Evolutionary conservation across 1,140 invertebrate species (phyloP).

Genomic region (Oncopodura yosiiana): DNA sequence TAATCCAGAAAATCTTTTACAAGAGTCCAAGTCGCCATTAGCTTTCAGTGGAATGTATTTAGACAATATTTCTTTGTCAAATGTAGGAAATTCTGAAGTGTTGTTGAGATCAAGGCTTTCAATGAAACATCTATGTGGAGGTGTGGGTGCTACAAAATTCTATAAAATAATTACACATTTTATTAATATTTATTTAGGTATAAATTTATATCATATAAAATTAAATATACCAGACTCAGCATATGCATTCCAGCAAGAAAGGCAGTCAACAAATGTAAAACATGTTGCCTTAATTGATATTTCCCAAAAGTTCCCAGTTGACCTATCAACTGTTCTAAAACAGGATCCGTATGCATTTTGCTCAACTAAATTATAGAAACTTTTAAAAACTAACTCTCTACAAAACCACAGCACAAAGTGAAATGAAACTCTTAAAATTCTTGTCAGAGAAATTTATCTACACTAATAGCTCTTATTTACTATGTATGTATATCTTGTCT

Average conservation of each 20-base stretch:
- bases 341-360: constrained; percentile 18
- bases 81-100: not conserved
- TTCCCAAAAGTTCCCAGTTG: constrained; percentile 26
- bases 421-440: too few relatives aligned
- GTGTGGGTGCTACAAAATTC: too few relatives aligned
- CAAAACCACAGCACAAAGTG: too few relatives aligned
- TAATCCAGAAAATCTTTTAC: constrained; percentile 1
- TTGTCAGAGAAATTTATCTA: too few relatives aligned
- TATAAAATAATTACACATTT: too few relatives aligned
- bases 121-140: constrained; percentile 26
- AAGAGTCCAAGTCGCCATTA: constrained; percentile 16
- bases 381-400: too few relatives aligned
- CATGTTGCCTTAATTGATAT: constrained; percentile 27
- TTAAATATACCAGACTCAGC: too few relatives aligned
- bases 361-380: too few relatives aligned
- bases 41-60: constrained; percentile 11
- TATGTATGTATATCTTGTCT: too few relatives aligned
- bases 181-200: too few relatives aligned
- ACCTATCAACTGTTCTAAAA: constrained; percentile 18
- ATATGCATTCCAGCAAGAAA: constrained; percentile 31
- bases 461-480: too few relatives aligned
- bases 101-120: constrained; percentile 9
- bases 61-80: constrained; percentile 8
- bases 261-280: constrained; percentile 22
- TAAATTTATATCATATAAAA: too few relatives aligned